Evolutionary conservation across 2,888 invertebrate species (phyloP).

Genomic region (Coleophora flavipennella): DNA sequence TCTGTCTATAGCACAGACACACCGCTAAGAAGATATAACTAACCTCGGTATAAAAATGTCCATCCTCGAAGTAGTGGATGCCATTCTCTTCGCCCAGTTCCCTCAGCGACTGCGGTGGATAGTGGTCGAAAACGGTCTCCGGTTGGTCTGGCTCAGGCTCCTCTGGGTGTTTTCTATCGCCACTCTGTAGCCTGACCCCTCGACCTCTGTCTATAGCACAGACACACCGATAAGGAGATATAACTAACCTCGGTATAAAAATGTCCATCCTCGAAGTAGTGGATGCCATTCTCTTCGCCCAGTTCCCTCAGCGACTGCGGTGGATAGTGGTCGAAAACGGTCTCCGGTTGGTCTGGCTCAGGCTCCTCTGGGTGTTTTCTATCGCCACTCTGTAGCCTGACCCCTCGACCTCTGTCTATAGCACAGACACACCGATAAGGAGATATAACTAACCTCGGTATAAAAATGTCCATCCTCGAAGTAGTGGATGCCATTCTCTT

Average conservation of each 20-base stretch:
- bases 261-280: slow-evolving; percentile 93
- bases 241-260: slow-evolving; percentile 87
- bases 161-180: too few relatives aligned
- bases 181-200: too few relatives aligned
- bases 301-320: slow-evolving; percentile 79
- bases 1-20: too few relatives aligned
- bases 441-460: slow-evolving; percentile 77
- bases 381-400: slow-evolving; percentile 1
- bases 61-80: slow-evolving; percentile 92
- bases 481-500: slow-evolving; percentile 91
- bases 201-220: too few relatives aligned
- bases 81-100: slow-evolving; percentile 86
- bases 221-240: too few relatives aligned
- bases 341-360: slow-evolving; percentile 18
- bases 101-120: slow-evolving; percentile 77
- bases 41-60: slow-evolving; percentile 94
- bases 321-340: slow-evolving; percentile 67
- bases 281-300: slow-evolving; percentile 87
- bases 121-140: slow-evolving; percentile 64
- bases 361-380: slow-evolving; percentile 11
- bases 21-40: too few relatives aligned
- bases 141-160: too few relatives aligned
- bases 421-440: background rate
- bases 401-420: too few relatives aligned
- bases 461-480: slow-evolving; percentile 95